Evolutionary conservation across 2,888 invertebrate species (phyloP).

Genomic region (Epiblema foenella): DNA sequence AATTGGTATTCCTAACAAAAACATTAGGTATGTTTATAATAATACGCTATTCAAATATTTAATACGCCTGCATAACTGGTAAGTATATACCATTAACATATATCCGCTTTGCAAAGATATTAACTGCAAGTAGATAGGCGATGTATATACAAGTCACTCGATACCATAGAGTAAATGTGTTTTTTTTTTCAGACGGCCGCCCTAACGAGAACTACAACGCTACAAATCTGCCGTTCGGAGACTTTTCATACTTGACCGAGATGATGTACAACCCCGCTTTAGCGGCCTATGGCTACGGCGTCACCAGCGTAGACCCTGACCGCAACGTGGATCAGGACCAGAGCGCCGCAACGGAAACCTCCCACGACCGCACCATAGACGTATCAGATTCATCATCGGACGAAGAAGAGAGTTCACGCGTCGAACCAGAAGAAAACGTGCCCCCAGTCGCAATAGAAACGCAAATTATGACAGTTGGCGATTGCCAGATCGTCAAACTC

Average conservation of each 20-base stretch:
- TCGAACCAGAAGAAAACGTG: slow-evolving; percentile 70
- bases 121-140: slow-evolving; percentile 28
- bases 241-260: slow-evolving; percentile 82
- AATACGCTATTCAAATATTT: slow-evolving; percentile 16
- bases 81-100: slow-evolving; percentile 26
- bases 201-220: slow-evolving; percentile 83
- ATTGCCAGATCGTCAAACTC: slow-evolving; percentile 81
- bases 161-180: not conserved
- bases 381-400: slow-evolving; percentile 75
- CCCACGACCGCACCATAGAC: slow-evolving; percentile 76
- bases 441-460: slow-evolving; percentile 72
- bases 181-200: slow-evolving; percentile 66
- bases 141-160: not conserved
- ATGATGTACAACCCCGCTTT: slow-evolving; percentile 77
- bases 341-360: slow-evolving; percentile 56
- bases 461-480: slow-evolving; percentile 81
- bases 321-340: slow-evolving; percentile 67
- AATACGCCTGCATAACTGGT: slow-evolving; percentile 27
- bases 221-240: slow-evolving; percentile 83
- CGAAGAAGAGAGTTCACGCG: slow-evolving; percentile 67
- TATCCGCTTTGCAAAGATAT: slow-evolving; percentile 24
- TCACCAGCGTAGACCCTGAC: slow-evolving; percentile 70
- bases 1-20: slow-evolving; percentile 60
- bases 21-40: slow-evolving; percentile 10
- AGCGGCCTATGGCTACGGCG: slow-evolving; percentile 70